Base-by-base conservation (phyloP, 2,113 vertebrate species). In the Hyla sarda region DNA sequence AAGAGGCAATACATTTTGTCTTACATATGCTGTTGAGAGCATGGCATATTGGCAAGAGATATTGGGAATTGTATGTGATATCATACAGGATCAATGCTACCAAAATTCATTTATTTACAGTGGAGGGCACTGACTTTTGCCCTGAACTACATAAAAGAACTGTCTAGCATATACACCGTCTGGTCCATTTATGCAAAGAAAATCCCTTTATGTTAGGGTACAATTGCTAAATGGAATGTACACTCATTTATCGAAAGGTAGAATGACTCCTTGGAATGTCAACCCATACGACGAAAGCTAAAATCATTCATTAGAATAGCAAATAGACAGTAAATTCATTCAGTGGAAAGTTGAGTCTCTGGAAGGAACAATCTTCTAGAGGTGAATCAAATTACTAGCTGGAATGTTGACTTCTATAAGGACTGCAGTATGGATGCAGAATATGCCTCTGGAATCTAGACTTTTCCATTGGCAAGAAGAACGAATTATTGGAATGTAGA, bases 241-340 rank as follows among this genome's bases (percentile, higher is more conserved):
- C 2, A 71, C 8, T 71, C 30, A 69, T 69, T 71, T 41, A 71
- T 71, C 0, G 34, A 12, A 71, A 71, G 67, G 17, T 71, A 71
- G 67, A 71, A 71, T 41, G 32, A 71, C 67, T 71, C 34, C 32
- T 19, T 71, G 67, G 67, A n/a, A 69, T 69, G 65, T 69, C 17
- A 4, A 69, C 16, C 30, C 32, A 37, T 21, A 21, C 21, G 37
- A 34, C 1, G 32, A 10, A 69, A 69, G 65, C 10, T 69, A 69
- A 32, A 69, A 69, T 69, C 19, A 69, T 32, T 69, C 32, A 30
- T n/a, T 69, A 32, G 65, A 69, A n/a, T n/a, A n/a, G n/a, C n/a
- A n/a, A n/a, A 69, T 69, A 19, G 13, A 69, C 16, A 34, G 30
- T 34, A 34, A 69, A 19, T 69, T 34, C 30, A 8, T 69, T 69